Evolutionary conservation across 1,140 invertebrate species (phyloP).

Genomic region (Cherax destructor): DNA sequence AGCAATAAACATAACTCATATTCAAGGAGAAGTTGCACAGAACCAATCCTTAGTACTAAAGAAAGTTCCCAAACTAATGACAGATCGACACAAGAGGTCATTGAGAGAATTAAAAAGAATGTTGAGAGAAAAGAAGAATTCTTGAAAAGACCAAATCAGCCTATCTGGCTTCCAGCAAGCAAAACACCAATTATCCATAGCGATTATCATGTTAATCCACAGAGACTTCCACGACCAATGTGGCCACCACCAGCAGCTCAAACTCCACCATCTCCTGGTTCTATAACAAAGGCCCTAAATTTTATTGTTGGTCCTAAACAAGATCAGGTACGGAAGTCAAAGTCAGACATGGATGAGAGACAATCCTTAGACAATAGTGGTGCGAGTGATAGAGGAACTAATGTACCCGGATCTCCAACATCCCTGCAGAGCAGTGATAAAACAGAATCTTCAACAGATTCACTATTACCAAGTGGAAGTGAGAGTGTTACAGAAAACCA

Average conservation of each 20-base stretch:
- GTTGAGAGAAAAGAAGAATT: slow-evolving; percentile 92
- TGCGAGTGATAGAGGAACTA: neutral
- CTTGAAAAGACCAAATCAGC: slow-evolving; percentile 83
- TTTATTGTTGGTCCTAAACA: slow-evolving; percentile 57
- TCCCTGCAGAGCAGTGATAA: neutral
- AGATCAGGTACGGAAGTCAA: slow-evolving; percentile 75
- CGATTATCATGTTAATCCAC: slow-evolving; percentile 86
- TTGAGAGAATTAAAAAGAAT: slow-evolving; percentile 83
- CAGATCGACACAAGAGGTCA: slow-evolving; percentile 69
- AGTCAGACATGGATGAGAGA: slow-evolving; percentile 76
- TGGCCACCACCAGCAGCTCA: slow-evolving; percentile 81
- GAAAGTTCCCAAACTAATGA: slow-evolving; percentile 42
- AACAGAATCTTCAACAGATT: slow-evolving; percentile 12
- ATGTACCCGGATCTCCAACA: neutral
- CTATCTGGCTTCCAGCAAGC: slow-evolving; percentile 76
- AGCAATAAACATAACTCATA: slow-evolving; percentile 34
- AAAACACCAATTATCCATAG: slow-evolving; percentile 78
- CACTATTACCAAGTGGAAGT: neutral
- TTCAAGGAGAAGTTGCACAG: slow-evolving; percentile 48
- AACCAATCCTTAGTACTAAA: slow-evolving; percentile 32
- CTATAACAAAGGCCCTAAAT: slow-evolving; percentile 65
- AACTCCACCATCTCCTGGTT: slow-evolving; percentile 61
- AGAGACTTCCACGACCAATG: slow-evolving; percentile 83
- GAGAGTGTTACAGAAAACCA: neutral
- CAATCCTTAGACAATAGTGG: slow-evolving; percentile 46